phyloP scores from a whole-genome alignment of 2,888 invertebrate genomes.

The Spodoptera picta region DNA sequence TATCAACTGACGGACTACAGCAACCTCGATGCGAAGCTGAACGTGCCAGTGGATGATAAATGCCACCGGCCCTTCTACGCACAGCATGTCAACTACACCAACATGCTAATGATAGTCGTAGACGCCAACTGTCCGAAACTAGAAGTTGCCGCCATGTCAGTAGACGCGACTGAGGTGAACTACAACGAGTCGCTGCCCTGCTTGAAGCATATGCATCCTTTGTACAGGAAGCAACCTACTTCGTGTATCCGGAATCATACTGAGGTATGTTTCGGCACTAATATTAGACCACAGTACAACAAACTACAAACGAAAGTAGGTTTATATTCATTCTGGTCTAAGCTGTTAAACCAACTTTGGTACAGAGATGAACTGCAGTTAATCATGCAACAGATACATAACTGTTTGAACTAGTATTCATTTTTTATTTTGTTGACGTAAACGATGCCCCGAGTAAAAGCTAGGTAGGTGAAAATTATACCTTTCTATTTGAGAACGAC shows the following conservation, averaged over 20 bases:
- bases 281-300: no score
- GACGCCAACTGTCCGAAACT: constrained; percentile 89
- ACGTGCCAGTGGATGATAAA: constrained; percentile 73
- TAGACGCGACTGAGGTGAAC: constrained; percentile 83
- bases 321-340: no score
- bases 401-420: no score
- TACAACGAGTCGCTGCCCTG: constrained; percentile 90
- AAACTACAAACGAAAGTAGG: no score
- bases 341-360: no score
- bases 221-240: constrained; percentile 91
- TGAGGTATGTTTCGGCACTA: constrained; percentile 84
- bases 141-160: constrained; percentile 79
- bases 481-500: no score
- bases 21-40: constrained; percentile 85
- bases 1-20: constrained; percentile 85
- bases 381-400: no score
- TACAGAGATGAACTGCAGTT: no score
- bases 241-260: constrained; percentile 93
- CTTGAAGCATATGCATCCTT: constrained; percentile 86
- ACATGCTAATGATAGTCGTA: constrained; percentile 93
- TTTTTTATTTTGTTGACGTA: no score
- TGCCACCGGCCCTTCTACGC: constrained; percentile 91
- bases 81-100: constrained; percentile 92
- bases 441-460: no score
- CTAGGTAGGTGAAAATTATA: no score